Evolutionary conservation across 2,797 vertebrate genomes (phyloP).

Genomic region (Onychomys leucogaster): DNA sequence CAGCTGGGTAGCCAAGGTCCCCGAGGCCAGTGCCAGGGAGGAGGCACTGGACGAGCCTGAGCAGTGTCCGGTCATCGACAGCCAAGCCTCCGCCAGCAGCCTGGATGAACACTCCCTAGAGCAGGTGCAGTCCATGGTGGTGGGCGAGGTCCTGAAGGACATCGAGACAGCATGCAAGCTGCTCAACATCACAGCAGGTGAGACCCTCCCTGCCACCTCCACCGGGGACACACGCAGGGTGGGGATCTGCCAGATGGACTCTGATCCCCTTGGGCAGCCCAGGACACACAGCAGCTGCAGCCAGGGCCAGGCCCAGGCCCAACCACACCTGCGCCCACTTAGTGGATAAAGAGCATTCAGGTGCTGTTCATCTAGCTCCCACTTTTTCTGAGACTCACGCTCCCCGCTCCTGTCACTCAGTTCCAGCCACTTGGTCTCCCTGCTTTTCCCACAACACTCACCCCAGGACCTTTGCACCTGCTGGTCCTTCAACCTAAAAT

Average conservation of each 20-base stretch:
- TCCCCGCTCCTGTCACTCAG: too few species aligned
- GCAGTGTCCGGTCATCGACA: slow-evolving; percentile 97
- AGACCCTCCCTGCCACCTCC: slow-evolving; percentile 43
- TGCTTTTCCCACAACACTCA: neutral
- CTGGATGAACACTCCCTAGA: slow-evolving; percentile 95
- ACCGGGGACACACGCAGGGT: neutral
- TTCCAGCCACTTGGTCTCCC: neutral
- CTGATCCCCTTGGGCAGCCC: neutral
- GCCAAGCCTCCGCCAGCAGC: slow-evolving; percentile 89
- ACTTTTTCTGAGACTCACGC: neutral
- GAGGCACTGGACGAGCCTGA: slow-evolving; percentile 84
- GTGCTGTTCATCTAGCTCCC: rapidly evolving
- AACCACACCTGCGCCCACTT: neutral
- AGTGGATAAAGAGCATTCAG: neutral
- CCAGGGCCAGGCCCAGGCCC: neutral
- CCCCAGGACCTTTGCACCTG: neutral
- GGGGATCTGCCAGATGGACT: rapidly evolving
- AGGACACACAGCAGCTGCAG: neutral
- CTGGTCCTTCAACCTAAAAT: neutral
- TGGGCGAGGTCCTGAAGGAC: slow-evolving; percentile 98
- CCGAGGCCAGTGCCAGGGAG: slow-evolving; percentile 56
- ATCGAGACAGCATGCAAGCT: slow-evolving; percentile 98
- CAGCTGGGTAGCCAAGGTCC: slow-evolving; percentile 90
- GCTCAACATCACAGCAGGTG: slow-evolving; percentile 97
- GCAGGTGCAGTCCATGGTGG: slow-evolving; percentile 98